Evolutionary conservation across 2,888 invertebrate genomes (phyloP), one percentile per base, ranked within the genome.

Genomic region (Eudiplozoon nipponicum): DNA sequence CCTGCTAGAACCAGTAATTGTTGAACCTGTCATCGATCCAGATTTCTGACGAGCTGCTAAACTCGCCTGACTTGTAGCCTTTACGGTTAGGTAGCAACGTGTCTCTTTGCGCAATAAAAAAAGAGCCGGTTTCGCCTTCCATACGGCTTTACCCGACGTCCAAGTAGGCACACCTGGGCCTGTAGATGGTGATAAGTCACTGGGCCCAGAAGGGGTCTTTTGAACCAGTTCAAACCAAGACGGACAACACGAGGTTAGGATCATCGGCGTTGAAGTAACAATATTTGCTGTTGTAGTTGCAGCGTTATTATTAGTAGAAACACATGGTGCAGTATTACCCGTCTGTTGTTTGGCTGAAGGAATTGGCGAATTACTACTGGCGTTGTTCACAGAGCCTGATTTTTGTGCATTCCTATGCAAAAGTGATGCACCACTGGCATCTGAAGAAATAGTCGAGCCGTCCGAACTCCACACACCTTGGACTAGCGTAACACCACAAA

Each of bases 201-300:
- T 17, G 11, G 31, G 31, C 11, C 31, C 31, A 15, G 11, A 15
- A 4, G 31, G 31, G 5, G 31, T 31, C 13, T 13, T 4, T 7
- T 31, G 11, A 7, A 31, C 13, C 7, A 31, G 17, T 17, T 31
- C 31, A 31, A 31, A 31, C 31, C 31, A 31, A 15, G 31, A n/a
- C 13, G 31, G 31, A 31, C 31, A 31, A 15, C 31, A 31, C 5
- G 31, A 31, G 31, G 31, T 31, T 7, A 31, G 5, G 4, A 31
- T 17, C 5, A 31, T 15, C 11, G 31, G 17, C 5, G 11, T 7
- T 4, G 31, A 15, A 7, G 9, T 7, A 4, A 15, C 4, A 7
- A 4, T 13, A 26, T 26, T 26, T n/a, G 9, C 26, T 9, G 7
- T 7, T n/a, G n/a, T 9, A 7, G 11, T 31, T 15, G 9, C 5